Base-by-base conservation (phyloP, 2,113 vertebrate species). In the Microtus oregoni region DNA sequence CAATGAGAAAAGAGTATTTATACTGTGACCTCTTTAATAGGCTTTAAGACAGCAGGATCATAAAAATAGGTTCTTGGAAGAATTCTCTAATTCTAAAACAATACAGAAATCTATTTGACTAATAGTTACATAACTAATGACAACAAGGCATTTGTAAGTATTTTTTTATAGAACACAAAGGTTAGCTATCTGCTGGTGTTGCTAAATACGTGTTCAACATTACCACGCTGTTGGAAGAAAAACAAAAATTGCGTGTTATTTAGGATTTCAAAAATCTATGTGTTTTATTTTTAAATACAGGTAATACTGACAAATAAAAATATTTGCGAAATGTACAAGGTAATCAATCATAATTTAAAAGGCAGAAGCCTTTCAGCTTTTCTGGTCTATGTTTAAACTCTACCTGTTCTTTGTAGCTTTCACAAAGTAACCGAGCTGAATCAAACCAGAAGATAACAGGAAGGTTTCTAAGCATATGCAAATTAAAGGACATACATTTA, bases 11-110 rank as follows among this genome's bases (percentile, higher is more conserved):
- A n/a, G 30, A 76, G 58, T 61, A 3, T 67, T 30, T 75, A 72
- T 86, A 85, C 92, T 44, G 41, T 83, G 86, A 79, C 61, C 41
- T 82, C 41, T 63, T 10, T 13, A 87, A 70, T 58, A 65, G 88
- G 65, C 81, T 92, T 92, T 50, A 22, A 88, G 78, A 96, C 91
- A 92, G 92, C 2, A 61, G 35, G 20, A 95, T 88, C 50, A 94
- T 72, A 32, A 81, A 92, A 63, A 92, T 81, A 81, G 92, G 89
- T 30, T 8, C 8, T 50, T 86, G 65, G n/a, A 92, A 90, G 35
- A 86, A 14, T 52, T 83, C 50, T 95, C 41, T 86, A 89, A 95
- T 81, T 77, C 22, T 70, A 93, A 93, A 94, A 78, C 76, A 50
- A 17, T 38, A 47, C 72, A 3, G 7, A 92, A 82, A 94, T 67